Percentiles rank a stretch among this genome's conserved stretches.
Evolutionary conservation across 1,140 invertebrate genomes (phyloP).

Genomic region (Pseudomyrmex dendroicus): DNA sequence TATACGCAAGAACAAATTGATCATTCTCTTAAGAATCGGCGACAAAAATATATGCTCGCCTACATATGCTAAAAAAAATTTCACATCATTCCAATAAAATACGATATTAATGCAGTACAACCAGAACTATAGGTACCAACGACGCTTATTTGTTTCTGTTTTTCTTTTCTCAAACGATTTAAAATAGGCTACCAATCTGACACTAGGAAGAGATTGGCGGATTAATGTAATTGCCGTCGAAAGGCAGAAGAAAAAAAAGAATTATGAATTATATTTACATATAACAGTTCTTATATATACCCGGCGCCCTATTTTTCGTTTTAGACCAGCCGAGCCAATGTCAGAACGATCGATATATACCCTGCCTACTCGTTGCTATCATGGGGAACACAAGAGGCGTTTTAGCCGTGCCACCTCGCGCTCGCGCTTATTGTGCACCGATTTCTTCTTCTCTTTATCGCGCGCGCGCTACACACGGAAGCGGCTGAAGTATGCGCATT

Average conservation of each 20-base stretch:
- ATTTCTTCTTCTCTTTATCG: too few relatives aligned
- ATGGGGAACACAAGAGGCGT: conserved; percentile 45
- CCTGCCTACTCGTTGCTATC: conserved; percentile 43
- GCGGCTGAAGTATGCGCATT: background rate
- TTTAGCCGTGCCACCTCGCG: conserved; percentile 21
- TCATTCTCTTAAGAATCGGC: conserved; percentile 21
- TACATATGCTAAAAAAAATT: conserved; percentile 23
- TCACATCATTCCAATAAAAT: conserved; percentile 49
- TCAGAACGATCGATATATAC: conserved; percentile 63
- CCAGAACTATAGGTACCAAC: conserved; percentile 61
- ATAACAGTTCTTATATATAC: conserved; percentile 1
- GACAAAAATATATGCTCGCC: conserved; percentile 16
- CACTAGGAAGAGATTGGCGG: conserved; percentile 51
- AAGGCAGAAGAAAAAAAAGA: conserved; percentile 34
- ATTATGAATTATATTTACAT: conserved; percentile 60
- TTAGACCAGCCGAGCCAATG: conserved; percentile 58
- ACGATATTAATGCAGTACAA: conserved; percentile 55
- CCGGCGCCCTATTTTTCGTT: conserved; percentile 17
- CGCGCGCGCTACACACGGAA: background rate
- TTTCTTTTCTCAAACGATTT: conserved; percentile 32
- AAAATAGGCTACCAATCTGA: conserved; percentile 41
- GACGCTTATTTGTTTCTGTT: background rate
- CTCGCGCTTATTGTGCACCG: background rate
- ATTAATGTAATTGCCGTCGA: conserved; percentile 2
- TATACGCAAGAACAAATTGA: conserved; percentile 21